phyloP scores from a whole-genome alignment of 2,888 invertebrate species.

The Coelinius sp. region DNA sequence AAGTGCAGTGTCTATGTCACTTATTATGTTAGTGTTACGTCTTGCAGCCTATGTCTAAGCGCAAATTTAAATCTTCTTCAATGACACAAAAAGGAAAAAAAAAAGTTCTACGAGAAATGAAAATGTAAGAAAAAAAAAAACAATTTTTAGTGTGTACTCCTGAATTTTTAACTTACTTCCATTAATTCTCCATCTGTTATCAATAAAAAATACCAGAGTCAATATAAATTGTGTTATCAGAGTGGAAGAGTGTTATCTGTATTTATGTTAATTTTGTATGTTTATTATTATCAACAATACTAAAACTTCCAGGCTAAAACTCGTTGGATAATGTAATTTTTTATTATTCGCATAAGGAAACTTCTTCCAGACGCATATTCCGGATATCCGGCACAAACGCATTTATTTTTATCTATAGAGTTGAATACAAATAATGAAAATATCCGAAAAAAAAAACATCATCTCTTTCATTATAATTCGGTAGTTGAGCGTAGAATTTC shows the following conservation, averaged over 20 bases:
- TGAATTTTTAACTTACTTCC: neutral
- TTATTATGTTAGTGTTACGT: conserved; percentile 47
- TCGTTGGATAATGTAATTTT: neutral
- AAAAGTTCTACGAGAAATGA: conserved; percentile 7
- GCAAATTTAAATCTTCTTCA: conserved; percentile 36
- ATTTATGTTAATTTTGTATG: neutral
- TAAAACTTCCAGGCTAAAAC: neutral
- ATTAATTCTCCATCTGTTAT: conserved; percentile 11
- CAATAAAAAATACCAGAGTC: conserved; percentile 8
- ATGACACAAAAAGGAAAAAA: conserved; percentile 39
- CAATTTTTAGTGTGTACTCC: neutral
- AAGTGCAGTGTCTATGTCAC: conserved; percentile 51
- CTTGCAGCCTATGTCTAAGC: conserved; percentile 52
- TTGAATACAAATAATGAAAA: neutral
- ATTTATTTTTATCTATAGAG: neutral
- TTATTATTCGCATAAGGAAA: neutral
- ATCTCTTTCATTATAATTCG: too few relatives aligned
- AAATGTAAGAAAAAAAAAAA: neutral
- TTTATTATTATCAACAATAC: neutral
- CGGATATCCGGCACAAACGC: neutral
- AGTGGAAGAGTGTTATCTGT: neutral
- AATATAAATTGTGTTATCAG: conserved; percentile 17
- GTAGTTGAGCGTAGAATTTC: too few relatives aligned
- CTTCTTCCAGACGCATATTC: neutral
- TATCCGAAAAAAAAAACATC: too few relatives aligned